Base-by-base conservation (phyloP, 2,797 vertebrate species). In the Phyllotis vaccarum region DNA sequence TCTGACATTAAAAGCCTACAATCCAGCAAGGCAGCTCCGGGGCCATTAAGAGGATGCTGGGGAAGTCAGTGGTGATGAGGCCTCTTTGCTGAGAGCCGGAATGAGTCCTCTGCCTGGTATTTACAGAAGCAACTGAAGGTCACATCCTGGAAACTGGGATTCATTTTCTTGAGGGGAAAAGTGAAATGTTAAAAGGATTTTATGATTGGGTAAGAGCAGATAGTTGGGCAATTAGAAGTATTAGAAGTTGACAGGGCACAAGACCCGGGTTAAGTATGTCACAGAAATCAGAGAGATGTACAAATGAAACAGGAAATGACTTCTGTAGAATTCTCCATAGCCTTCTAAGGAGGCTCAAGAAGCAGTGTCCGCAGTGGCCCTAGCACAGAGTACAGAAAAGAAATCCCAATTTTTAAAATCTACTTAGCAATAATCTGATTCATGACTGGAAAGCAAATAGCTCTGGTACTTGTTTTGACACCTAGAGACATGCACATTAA, bases 211-310 rank as follows among this genome's bases (percentile, higher is more conserved):
- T 92, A 79, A 94, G 95, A 96, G 96, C 97, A 98, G 97, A 98
- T 91, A 98, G 97, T 96, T 98, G 98, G 96, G 98, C 98, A 98
- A 98, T 98, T 98, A 98, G 94, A 98, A 98, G 97, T 98, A 98
- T 98, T 98, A 98, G 98, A 98, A 98, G 93, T 96, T 98, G 98
- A 98, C 98, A 98, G 95, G 97, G 97, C 92, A 93, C 43, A 62
- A 97, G 98, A 97, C 93, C 94, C 97, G 98, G 98, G 98, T 98
- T 98, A 98, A 98, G 95, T 97, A 93, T 95, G 96, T 97, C 97
- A 97, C 88, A 0, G 46, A 98, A 97, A 93, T 81, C 87, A 79
- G 95, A 97, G 98, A 95, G 92, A 98, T 97, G 96, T 90, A 94
- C 94, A 95, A 87, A 95, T 97, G 97, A 98, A 98, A 97, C 95